Base-by-base conservation (phyloP, 2,797 vertebrate species). In the Cyclura pinguis region DNA sequence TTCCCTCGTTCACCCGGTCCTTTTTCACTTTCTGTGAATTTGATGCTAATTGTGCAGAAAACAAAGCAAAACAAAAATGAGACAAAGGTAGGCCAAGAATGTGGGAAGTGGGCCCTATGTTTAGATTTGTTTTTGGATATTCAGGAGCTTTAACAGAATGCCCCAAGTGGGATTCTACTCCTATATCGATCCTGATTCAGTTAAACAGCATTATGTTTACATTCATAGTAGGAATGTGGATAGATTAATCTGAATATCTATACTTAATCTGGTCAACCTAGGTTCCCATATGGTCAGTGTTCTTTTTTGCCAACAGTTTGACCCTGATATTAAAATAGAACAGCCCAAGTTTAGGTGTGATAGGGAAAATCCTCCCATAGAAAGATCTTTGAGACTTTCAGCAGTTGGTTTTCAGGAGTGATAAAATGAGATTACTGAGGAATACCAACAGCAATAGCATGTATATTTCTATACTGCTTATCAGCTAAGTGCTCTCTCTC, bases 301-400 rank as follows among this genome's bases (percentile, higher is more conserved):
- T 91, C 89, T 35, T 1, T n/a, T 83, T 93, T 18, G 35, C 59
- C 91, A 77, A 47, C 84, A 55, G 18, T 81, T 74, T 47, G 35
- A 80, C 10, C 24, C 74, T 8, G 38, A 74, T 47, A 76, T 1
- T 0, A 0, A 38, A 1, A 0, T 55, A 35, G 5, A 0, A 0
- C 0, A 0, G 42, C 1, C 27, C 64, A 73, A 14, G 76, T 42
- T 0, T 1, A 9, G 84, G 59, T 0, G 0, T 52, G 55, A 67
- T n/a, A 91, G 59, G 42, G 62, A 74, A 85, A 74, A 3, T 42
- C 59, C 10, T 52, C 50, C 42, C 18, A 42, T 20, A 27, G 32
- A 80, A 88, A 85, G 64, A n/a, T 32, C 20, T 57, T 27, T 55
- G 38, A 50, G 27, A 12, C 8, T 47, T 67, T 50, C 76, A 82